These are phyloP conservation scores for Anas flavirostris DNA, from an alignment of 2,797 vertebrate genomes.

Conservation along the genomic window DNA sequence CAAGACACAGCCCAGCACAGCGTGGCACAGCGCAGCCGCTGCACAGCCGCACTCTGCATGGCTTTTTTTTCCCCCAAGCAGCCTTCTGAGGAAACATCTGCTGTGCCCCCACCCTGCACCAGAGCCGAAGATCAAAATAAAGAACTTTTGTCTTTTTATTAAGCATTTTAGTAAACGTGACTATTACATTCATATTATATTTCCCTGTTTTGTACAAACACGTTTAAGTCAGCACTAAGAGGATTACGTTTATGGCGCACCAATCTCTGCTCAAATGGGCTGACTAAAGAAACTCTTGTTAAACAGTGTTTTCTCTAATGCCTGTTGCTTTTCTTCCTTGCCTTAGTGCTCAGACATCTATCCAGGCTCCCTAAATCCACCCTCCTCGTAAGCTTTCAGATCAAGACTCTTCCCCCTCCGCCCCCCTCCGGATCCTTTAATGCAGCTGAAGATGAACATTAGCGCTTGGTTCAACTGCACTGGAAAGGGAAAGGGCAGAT, in stretches of 20 bases:
- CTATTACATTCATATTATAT: conserved; percentile 76
- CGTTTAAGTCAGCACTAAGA: conserved; percentile 77
- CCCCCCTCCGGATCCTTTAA: conserved; percentile 56
- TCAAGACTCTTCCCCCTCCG: conserved; percentile 77
- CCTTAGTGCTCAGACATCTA: conserved; percentile 56
- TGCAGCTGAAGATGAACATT: conserved; percentile 82
- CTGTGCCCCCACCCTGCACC: neutral
- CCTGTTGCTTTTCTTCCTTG: conserved; percentile 72
- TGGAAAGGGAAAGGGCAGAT: conserved; percentile 80
- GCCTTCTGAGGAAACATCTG: conserved; percentile 65
- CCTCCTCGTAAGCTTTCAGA: conserved; percentile 73
- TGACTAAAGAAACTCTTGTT: conserved; percentile 78
- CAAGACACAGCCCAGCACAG: no score
- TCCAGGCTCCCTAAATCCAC: conserved; percentile 47
- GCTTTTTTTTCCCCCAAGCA: neutral
- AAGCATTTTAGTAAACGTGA: conserved; percentile 72
- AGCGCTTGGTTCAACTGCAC: conserved; percentile 82
- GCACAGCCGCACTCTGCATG: neutral
- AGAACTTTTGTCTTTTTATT: conserved; percentile 75
- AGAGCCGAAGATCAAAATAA: conserved; percentile 64
- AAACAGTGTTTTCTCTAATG: conserved; percentile 80
- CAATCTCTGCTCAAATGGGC: conserved; percentile 66
- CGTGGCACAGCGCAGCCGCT: neutral
- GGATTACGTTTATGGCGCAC: conserved; percentile 74
- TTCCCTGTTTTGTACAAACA: conserved; percentile 82